phyloP scores from a whole-genome alignment of 2,113 vertebrate species.

The Centropristis striata region DNA sequence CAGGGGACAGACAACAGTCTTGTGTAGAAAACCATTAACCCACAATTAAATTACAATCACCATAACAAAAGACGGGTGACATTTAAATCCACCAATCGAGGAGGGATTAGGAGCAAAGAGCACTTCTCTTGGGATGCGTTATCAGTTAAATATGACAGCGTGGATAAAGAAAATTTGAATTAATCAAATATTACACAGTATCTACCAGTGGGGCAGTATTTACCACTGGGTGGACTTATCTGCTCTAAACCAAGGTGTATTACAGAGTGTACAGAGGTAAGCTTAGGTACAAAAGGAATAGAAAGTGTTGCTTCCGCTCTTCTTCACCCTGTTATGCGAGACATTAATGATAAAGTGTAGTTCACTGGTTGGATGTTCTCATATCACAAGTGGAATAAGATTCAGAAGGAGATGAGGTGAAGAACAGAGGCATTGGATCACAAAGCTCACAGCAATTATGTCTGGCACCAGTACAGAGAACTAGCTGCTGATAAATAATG shows the following conservation, averaged over 20 bases:
- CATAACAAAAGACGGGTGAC: conserved; percentile 73
- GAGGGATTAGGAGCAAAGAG: conserved; percentile 69
- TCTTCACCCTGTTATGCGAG: conserved; percentile 33
- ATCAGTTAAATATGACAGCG: conserved; percentile 68
- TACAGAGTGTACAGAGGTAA: conserved; percentile 13
- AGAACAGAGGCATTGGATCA: conserved; percentile 31
- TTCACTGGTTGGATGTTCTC: conserved; percentile 28
- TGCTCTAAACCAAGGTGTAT: conserved; percentile 30
- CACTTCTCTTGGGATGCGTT: conserved; percentile 60
- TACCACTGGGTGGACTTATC: conserved; percentile 19
- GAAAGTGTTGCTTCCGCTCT: conserved; percentile 11
- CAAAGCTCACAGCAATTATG: conserved; percentile 42
- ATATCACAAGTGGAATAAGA: conserved; percentile 26
- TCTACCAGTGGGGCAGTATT: conserved; percentile 17
- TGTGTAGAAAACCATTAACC: conserved; percentile 73
- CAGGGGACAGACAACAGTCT: conserved; percentile 61
- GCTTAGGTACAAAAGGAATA: neutral
- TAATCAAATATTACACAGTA: conserved; percentile 45
- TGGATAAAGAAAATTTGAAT: conserved; percentile 59
- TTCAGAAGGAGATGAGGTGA: conserved; percentile 31
- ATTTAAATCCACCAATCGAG: conserved; percentile 75
- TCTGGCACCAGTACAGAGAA: conserved; percentile 18
- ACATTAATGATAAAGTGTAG: conserved; percentile 30
- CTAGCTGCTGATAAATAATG: neutral
- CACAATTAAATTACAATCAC: conserved; percentile 78